Evolutionary conservation across 1,140 invertebrate species (phyloP).

Genomic region (Aradophagus sp.): DNA sequence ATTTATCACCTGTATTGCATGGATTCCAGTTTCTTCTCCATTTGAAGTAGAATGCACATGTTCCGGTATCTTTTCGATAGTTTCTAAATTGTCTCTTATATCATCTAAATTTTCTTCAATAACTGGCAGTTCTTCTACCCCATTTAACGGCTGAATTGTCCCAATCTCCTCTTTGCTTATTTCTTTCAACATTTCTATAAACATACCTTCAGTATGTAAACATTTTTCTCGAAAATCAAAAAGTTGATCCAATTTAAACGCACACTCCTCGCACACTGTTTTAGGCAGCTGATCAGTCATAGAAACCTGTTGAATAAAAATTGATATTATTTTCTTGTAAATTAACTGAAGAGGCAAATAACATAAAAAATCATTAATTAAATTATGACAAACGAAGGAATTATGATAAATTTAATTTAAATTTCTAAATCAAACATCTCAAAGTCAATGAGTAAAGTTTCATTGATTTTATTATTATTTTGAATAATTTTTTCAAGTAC

Average conservation of each 20-base stretch:
- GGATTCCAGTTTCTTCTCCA: slow-evolving; percentile 46
- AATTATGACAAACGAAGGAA: too few species aligned
- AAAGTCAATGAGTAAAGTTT: too few species aligned
- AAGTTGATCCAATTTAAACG: slow-evolving; percentile 77
- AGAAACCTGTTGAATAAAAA: slow-evolving; percentile 72
- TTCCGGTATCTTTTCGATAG: slow-evolving; percentile 63
- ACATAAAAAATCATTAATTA: too few species aligned
- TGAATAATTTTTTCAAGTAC: too few species aligned
- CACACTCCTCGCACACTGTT: slow-evolving; percentile 78
- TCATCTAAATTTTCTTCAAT: slow-evolving; percentile 59
- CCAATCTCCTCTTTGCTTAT: slow-evolving; percentile 65
- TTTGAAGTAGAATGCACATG: slow-evolving; percentile 47
- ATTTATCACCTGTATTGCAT: slow-evolving; percentile 66
- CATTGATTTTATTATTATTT: too few species aligned
- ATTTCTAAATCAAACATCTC: too few species aligned
- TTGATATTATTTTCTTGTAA: slow-evolving; percentile 1
- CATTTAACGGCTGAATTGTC: slow-evolving; percentile 58
- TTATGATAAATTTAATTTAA: too few species aligned
- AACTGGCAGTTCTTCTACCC: slow-evolving; percentile 52
- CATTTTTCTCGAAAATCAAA: slow-evolving; percentile 78
- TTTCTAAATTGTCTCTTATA: slow-evolving; percentile 60
- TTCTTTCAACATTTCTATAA: slow-evolving; percentile 75
- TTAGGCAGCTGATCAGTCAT: slow-evolving; percentile 78
- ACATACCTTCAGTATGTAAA: slow-evolving; percentile 76
- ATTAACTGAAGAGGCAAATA: background rate